Percentiles rank a stretch among this genome's conserved stretches.
These are phyloP conservation scores for Rhegmatorhina hoffmannsi DNA, from an alignment of 2,113 vertebrate species.

Conservation along the genomic window DNA sequence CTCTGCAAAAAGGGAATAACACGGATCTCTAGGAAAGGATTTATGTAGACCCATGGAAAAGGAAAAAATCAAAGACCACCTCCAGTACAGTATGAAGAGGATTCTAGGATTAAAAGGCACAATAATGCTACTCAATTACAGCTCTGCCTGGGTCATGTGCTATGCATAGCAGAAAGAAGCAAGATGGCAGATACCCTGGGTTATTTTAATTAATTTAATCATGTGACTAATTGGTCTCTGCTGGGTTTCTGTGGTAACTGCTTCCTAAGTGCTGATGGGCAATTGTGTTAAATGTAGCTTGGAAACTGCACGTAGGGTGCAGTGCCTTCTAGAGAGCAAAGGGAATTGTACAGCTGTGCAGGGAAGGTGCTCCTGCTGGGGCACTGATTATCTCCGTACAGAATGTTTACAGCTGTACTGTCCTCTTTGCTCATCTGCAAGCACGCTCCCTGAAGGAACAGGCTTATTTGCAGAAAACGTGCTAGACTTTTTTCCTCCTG, in stretches of 20 bases:
- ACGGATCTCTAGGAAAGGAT: slow-evolving; percentile 8
- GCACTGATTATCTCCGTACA: slow-evolving; percentile 71
- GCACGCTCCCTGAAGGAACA: not conserved
- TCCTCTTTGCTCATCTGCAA: slow-evolving; percentile 40
- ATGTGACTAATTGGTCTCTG: slow-evolving; percentile 87
- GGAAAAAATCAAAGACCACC: slow-evolving; percentile 52
- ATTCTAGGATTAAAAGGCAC: slow-evolving; percentile 61
- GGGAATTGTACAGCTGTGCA: slow-evolving; percentile 76
- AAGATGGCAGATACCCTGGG: slow-evolving; percentile 82
- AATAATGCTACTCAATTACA: slow-evolving; percentile 60
- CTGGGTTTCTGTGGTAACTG: slow-evolving; percentile 87
- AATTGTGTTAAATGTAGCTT: slow-evolving; percentile 87
- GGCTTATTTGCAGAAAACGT: not conserved
- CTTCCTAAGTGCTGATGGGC: slow-evolving; percentile 83
- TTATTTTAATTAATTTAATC: slow-evolving; percentile 89
- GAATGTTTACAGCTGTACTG: slow-evolving; percentile 66
- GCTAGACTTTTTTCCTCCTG: slow-evolving; percentile 18
- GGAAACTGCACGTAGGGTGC: slow-evolving; percentile 76
- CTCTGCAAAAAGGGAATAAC: slow-evolving; percentile 4
- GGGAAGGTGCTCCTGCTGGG: slow-evolving; percentile 78
- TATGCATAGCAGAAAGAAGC: slow-evolving; percentile 69
- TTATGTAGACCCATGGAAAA: slow-evolving; percentile 13
- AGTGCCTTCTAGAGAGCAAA: slow-evolving; percentile 73
- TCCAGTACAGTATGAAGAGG: slow-evolving; percentile 38
- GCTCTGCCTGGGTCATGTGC: slow-evolving; percentile 68